Evolutionary conservation across 2,888 invertebrate genomes (phyloP), one percentile per base, ranked within the genome.

Genomic region (Drosophila setosimentum): DNA sequence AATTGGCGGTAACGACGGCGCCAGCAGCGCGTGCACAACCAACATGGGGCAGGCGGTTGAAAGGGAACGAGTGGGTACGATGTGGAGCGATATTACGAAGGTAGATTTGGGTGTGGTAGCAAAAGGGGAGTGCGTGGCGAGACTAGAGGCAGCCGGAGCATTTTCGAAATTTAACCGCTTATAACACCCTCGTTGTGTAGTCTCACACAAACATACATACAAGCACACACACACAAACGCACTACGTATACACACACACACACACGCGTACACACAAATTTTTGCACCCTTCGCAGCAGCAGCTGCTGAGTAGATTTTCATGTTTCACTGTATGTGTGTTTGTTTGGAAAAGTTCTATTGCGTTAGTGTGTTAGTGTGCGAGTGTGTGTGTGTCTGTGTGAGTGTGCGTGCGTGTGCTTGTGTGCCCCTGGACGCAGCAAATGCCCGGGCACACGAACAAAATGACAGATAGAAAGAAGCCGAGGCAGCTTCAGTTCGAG

Each of bases 111-210:
- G 21, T 40, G 37, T 40, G 18, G 45, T n/a, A 16, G 21, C 57
- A 42, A 40, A 55, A 37, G 55, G 55, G 54, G 35, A 35, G 13
- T 50, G 32, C 45, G 24, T 45, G 45, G 45, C 45, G 16, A 45
- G 27, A 45, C 13, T 42, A 32, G 50, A 48, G 67, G 68, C 40
- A 53, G 73, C 42, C 50, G 59, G 72, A 35, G 73, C 67, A 81
- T 78, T 75, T 69, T 68, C 67, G 73, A 78, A 87, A 87, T 85
- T 83, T 83, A 87, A 89, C 87, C 86, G 86, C 89, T 89, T 87
- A 89, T 89, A 83, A 75, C 89, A 87, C 89, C 87, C 83, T 73
- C 78, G 73, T 61, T 55, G 35, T 54, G 53, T 58, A 62, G 33
- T 45, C 78, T 51, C 65, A 50, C 70, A 59, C 67, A 65, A 53